Percentiles rank a stretch among this genome's conserved stretches.
Evolutionary conservation across 2,797 vertebrate species (phyloP).

Genomic region (Paratrypauchen microcephalus): DNA sequence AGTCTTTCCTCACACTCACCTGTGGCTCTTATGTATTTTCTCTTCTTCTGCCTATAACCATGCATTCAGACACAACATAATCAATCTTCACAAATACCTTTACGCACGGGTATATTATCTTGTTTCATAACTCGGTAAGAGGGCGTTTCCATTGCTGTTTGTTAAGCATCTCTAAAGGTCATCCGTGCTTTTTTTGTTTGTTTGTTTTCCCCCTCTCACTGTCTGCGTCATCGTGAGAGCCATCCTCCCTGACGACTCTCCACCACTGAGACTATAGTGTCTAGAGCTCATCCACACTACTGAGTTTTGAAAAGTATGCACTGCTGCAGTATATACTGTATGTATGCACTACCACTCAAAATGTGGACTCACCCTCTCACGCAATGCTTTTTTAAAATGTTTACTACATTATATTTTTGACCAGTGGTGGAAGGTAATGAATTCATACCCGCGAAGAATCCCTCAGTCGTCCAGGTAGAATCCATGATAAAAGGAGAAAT

Average conservation of each 20-base stretch:
- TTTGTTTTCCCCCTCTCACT: not conserved
- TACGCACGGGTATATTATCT: not conserved
- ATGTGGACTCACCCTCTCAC: too few species aligned
- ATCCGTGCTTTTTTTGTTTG: not conserved
- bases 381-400: too few species aligned
- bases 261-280: not conserved
- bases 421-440: too few species aligned
- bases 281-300: not conserved
- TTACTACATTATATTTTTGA: too few species aligned
- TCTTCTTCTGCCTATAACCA: too few species aligned
- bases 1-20: not conserved
- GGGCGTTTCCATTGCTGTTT: not conserved
- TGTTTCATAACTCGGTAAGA: not conserved
- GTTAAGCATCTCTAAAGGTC: not conserved
- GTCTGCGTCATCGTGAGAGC: constrained; percentile 5
- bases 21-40: too few species aligned
- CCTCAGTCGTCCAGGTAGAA: too few species aligned
- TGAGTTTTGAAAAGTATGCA: not conserved
- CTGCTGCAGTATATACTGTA: not conserved
- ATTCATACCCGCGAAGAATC: too few species aligned
- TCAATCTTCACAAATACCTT: too few species aligned
- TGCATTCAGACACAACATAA: too few species aligned
- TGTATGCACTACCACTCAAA: not conserved
- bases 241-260: not conserved
- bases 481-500: too few species aligned